Conservation (phyloP, 1,140 invertebrate species). For the Bombus haemorrhoidalis region DNA sequence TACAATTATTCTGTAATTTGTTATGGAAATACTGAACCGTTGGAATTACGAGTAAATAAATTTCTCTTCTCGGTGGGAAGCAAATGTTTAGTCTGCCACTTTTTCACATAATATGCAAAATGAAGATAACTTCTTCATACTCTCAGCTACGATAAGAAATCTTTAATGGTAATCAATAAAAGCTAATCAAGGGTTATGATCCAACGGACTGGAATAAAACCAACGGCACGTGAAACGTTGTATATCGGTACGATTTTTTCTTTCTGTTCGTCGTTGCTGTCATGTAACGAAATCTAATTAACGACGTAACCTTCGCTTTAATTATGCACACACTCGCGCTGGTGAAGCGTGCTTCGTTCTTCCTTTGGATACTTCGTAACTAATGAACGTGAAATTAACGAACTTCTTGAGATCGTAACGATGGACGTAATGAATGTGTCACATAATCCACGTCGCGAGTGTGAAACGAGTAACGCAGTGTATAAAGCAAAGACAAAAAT, state of each 20-base stretch:
- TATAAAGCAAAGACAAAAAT: not conserved
- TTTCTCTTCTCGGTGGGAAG: not conserved
- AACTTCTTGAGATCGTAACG: constrained; percentile 24
- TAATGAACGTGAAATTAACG: constrained; percentile 36
- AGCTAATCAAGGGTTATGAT: constrained; percentile 1
- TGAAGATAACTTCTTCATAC: not conserved
- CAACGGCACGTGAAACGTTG: not conserved
- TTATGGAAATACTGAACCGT: constrained; percentile 22
- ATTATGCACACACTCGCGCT: constrained; percentile 4
- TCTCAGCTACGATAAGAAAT: constrained; percentile 1
- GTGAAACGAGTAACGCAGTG: not conserved
- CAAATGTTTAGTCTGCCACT: not conserved
- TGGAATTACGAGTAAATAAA: constrained; percentile 18
- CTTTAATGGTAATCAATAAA: constrained; percentile 10
- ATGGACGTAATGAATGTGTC: constrained; percentile 1
- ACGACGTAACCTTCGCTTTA: constrained; percentile 18
- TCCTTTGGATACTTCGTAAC: not conserved
- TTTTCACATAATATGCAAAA: not conserved
- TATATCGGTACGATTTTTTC: not conserved
- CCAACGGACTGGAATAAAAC: not conserved
- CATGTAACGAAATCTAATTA: constrained; percentile 30
- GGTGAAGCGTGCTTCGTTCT: not conserved
- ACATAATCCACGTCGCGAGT: not conserved
- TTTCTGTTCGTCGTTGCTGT: not conserved
- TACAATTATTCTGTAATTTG: constrained; percentile 12